phyloP scores from a whole-genome alignment of 2,888 invertebrate genomes.

The Caenorhabditis uteleia region DNA sequence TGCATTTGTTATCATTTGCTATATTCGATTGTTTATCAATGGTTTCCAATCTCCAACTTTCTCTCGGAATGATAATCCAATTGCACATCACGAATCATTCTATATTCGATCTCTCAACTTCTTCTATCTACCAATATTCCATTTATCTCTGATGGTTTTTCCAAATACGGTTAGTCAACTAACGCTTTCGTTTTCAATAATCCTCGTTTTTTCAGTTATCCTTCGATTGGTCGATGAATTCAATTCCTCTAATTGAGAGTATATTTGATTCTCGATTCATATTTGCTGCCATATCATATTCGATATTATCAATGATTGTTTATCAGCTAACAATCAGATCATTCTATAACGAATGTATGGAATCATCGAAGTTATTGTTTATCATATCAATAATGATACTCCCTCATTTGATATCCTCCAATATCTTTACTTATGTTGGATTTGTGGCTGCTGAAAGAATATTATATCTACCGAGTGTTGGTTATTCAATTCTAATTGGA shows the following conservation, averaged over 20 bases:
- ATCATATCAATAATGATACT: too few relatives aligned
- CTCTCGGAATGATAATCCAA: constrained; percentile 92
- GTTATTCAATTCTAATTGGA: constrained; percentile 85
- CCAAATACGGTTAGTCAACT: constrained; percentile 73
- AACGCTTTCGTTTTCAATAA: not conserved
- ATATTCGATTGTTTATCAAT: constrained; percentile 76
- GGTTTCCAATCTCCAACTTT: constrained; percentile 70
- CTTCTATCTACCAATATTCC: constrained; percentile 87
- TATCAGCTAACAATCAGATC: too few relatives aligned
- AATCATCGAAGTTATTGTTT: too few relatives aligned
- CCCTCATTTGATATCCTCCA: constrained; percentile 75
- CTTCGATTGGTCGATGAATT: constrained; percentile 99
- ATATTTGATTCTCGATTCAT: constrained; percentile 81
- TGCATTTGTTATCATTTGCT: constrained; percentile 74
- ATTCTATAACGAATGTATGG: too few relatives aligned
- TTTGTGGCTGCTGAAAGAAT: constrained; percentile 96
- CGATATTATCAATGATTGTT: too few relatives aligned
- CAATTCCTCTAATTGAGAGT: constrained; percentile 84
- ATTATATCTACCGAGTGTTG: constrained; percentile 93
- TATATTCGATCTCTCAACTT: constrained; percentile 85
- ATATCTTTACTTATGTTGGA: constrained; percentile 95
- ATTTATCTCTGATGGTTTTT: constrained; percentile 84
- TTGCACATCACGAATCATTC: constrained; percentile 83
- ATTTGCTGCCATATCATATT: too few relatives aligned
- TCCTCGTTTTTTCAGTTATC: constrained; percentile 77